phyloP scores from a whole-genome alignment of 30 jellyfish, hydroid and myxozoan genomes.

The Turritopsis rubra region DNA sequence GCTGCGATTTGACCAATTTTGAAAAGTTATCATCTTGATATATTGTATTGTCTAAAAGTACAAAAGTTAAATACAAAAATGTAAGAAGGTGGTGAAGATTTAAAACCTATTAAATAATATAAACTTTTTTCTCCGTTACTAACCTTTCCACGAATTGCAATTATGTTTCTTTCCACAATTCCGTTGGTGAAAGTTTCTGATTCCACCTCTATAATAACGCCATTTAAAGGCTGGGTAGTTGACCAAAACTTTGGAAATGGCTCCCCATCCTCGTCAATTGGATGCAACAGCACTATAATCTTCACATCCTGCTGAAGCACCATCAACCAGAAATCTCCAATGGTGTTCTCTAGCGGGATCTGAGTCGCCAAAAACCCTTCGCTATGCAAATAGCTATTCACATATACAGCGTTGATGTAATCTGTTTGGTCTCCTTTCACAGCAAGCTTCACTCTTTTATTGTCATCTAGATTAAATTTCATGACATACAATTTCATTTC shows the following conservation, averaged over 20 bases:
- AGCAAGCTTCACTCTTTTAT: background rate
- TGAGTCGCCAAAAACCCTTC: slow-evolving; percentile 84
- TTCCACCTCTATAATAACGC: background rate
- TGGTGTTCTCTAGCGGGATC: slow-evolving; percentile 79
- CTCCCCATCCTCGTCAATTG: background rate
- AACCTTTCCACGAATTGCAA: background rate
- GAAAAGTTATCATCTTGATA: background rate
- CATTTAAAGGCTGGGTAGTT: background rate
- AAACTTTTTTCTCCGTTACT: background rate
- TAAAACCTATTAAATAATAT: background rate
- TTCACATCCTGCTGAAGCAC: slow-evolving; percentile 79
- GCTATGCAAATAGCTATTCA: slow-evolving; percentile 57
- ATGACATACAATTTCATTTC: slow-evolving; percentile 48
- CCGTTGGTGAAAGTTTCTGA: background rate
- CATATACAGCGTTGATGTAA: slow-evolving; percentile 80
- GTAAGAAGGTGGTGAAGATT: background rate
- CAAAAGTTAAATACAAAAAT: background rate
- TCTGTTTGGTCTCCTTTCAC: slow-evolving; percentile 49
- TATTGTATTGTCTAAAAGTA: background rate
- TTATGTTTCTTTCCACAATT: background rate
- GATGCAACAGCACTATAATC: slow-evolving; percentile 63
- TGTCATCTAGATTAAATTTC: background rate
- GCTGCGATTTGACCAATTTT: background rate
- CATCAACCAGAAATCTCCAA: slow-evolving; percentile 96
- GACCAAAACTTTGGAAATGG: background rate